Conservation (phyloP, 2,888 invertebrate genomes). For the Agrochola circellaris region DNA sequence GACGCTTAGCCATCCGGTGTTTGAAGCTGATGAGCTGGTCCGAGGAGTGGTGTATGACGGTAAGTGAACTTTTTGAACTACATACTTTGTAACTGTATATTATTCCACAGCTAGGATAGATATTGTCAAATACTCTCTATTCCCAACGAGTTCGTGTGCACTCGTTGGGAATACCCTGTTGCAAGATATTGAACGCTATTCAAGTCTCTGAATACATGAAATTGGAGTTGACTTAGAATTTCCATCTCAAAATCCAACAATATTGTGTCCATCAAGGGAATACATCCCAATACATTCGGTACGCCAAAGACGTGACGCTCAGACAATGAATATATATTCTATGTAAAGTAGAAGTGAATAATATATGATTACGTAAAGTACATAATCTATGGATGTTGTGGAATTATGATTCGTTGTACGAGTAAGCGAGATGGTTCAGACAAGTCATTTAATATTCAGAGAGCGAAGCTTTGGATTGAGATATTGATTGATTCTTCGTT, state of each 20-base stretch:
- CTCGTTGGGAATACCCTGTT: conserved; percentile 1
- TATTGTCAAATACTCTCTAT: neutral
- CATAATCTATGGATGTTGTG: conserved; percentile 36
- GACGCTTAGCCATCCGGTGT: conserved; percentile 88
- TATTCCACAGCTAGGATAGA: neutral
- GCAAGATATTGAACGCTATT: conserved; percentile 30
- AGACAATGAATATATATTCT: conserved; percentile 29
- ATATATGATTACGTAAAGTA: conserved; percentile 38
- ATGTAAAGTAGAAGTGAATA: conserved; percentile 39
- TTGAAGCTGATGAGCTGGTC: conserved; percentile 88
- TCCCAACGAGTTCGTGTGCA: no score
- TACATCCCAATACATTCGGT: conserved; percentile 28
- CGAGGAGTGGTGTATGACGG: conserved; percentile 90
- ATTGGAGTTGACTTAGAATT: conserved; percentile 24
- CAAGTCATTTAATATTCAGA: conserved; percentile 40
- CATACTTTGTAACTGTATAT: neutral
- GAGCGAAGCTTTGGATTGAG: neutral
- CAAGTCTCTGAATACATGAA: conserved; percentile 19
- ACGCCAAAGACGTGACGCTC: conserved; percentile 16
- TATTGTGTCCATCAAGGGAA: conserved; percentile 25
- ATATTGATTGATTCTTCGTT: conserved; percentile 28
- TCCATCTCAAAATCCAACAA: conserved; percentile 38
- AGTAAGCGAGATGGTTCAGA: conserved; percentile 21
- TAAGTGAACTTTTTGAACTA: conserved; percentile 76
- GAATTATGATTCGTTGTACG: conserved; percentile 29